These are phyloP conservation scores for Euphydryas editha DNA, from an alignment of 2,888 invertebrate genomes.

Conservation along the genomic window DNA sequence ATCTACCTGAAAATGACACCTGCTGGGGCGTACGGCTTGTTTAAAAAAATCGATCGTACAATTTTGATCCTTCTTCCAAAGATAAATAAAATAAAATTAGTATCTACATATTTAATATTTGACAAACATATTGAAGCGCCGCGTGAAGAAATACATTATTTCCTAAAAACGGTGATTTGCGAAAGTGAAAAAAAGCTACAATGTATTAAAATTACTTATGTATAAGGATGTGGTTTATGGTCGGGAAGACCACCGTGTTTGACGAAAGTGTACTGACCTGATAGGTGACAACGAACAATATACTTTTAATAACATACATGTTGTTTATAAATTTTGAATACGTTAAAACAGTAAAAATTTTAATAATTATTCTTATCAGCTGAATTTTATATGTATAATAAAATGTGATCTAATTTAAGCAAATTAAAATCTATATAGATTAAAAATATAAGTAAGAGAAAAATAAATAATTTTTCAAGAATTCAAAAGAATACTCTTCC, in stretches of 20 bases:
- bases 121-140: slow-evolving; percentile 66
- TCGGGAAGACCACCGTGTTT: slow-evolving; percentile 38
- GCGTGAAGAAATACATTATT: slow-evolving; percentile 60
- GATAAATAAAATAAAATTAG: slow-evolving; percentile 40
- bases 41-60: slow-evolving; percentile 11
- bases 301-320: not conserved
- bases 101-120: slow-evolving; percentile 34
- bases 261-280: not conserved
- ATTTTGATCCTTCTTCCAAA: slow-evolving; percentile 32
- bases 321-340: not conserved
- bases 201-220: slow-evolving; percentile 22
- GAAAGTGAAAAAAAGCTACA: slow-evolving; percentile 31
- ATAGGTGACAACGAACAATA: not conserved
- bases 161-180: slow-evolving; percentile 36
- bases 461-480: not conserved
- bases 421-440: too few species aligned
- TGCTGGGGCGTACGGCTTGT: slow-evolving; percentile 55
- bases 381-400: too few species aligned
- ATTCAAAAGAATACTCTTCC: not conserved
- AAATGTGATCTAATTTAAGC: too few species aligned
- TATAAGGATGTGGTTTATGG: slow-evolving; percentile 27
- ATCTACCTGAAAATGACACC: slow-evolving; percentile 75
- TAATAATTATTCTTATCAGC: too few species aligned
- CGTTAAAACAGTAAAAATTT: too few species aligned
- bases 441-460: not conserved